A percentile compares a stretch with the other conserved stretches of the same genome.
Conservation (phyloP, 2,797 vertebrate genomes). For the Brotula barbata region DNA sequence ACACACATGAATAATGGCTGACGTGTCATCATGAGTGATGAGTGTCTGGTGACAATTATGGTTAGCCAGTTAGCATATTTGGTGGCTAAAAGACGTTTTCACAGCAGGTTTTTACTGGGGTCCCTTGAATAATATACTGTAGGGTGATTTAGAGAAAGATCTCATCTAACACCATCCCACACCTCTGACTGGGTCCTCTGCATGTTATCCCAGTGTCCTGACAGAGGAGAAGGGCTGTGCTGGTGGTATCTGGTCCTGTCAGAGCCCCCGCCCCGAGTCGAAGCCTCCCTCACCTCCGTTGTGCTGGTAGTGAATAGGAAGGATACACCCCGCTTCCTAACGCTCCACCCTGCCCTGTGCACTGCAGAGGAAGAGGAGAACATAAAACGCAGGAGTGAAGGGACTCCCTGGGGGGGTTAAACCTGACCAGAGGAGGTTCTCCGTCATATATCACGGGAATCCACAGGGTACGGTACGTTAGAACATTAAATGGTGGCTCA, state of each 20-base stretch:
- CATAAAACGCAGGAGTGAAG: conserved; percentile 54
- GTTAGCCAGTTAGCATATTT: neutral
- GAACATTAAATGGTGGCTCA: too few species aligned
- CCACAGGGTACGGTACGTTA: neutral
- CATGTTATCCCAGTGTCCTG: neutral
- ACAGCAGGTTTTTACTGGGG: conserved; percentile 10
- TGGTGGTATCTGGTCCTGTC: conserved; percentile 33
- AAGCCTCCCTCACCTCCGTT: conserved; percentile 53
- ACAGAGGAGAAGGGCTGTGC: conserved; percentile 17
- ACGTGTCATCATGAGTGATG: conserved; percentile 29
- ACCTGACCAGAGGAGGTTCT: conserved; percentile 39
- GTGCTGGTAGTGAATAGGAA: conserved; percentile 72
- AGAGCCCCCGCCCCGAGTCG: conserved; percentile 18
- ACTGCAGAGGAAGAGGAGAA: conserved; percentile 66
- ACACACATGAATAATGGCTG: conserved; percentile 21
- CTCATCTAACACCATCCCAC: conserved; percentile 32
- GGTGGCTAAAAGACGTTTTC: conserved; percentile 15
- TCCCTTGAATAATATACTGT: conserved; percentile 27
- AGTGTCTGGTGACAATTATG: conserved; percentile 14
- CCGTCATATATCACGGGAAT: conserved; percentile 22
- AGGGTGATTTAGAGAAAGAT: too few species aligned
- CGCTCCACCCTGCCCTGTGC: conserved; percentile 64
- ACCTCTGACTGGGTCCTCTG: conserved; percentile 18
- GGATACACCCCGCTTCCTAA: conserved; percentile 78
- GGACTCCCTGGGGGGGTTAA: conserved; percentile 43